These are phyloP conservation scores for fruit fly (Drosophila melanogaster) DNA, from an alignment of 1,140 invertebrate genomes.

Conservation along the genomic window Release_6_plus_ISO1_MT NT_033779.5:9707001-9707500, in stretches of 20 bases:
- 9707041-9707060: conserved; percentile 7
- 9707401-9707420: conserved; percentile 46
- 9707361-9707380: conserved; percentile 67
- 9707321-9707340: conserved; percentile 25
- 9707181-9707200: conserved; percentile 42
- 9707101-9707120: conserved; percentile 40
- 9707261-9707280: background rate
- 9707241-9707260: conserved; percentile 56
- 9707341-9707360: conserved; percentile 43
- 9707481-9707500: conserved; percentile 28
- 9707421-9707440: conserved; percentile 54
- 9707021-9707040: conserved; percentile 18
- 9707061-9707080: conserved; percentile 27
- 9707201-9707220: conserved; percentile 18
- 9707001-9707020: background rate
- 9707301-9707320: conserved; percentile 34
- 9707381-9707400: conserved; percentile 51
- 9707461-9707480: conserved; percentile 27
- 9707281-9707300: conserved; percentile 27
- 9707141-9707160: conserved; percentile 78
- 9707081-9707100: conserved; percentile 31
- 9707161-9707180: conserved; percentile 70
- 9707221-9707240: conserved; percentile 57
- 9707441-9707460: conserved; percentile 65
- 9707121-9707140: conserved; percentile 37